Evolutionary conservation across 2,797 vertebrate genomes (phyloP).

Genomic region (Rhabdophis nuchalis): DNA sequence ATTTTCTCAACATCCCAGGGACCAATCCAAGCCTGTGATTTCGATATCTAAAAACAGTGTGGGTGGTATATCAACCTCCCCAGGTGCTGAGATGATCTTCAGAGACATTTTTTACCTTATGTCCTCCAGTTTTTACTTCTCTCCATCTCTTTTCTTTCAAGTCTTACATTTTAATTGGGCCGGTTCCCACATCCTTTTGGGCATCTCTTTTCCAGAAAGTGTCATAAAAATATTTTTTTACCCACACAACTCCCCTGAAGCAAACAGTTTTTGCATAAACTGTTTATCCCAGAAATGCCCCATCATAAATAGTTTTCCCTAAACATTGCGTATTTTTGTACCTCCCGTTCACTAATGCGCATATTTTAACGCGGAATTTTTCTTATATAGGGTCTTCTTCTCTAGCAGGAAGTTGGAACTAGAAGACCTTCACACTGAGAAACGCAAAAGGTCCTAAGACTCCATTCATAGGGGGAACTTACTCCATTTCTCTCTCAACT

Average conservation of each 20-base stretch:
- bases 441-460: neutral
- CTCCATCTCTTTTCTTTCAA: neutral
- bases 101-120: neutral
- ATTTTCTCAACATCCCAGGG: neutral
- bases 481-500: neutral
- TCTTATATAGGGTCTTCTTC: too few species aligned
- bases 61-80: neutral
- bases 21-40: neutral
- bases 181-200: neutral
- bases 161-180: neutral
- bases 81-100: neutral
- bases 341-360: neutral
- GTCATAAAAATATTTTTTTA: neutral
- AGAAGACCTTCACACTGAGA: neutral
- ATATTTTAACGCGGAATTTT: neutral
- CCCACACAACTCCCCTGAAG: neutral
- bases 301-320: neutral
- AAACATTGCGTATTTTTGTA: neutral
- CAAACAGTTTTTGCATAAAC: neutral
- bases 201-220: neutral
- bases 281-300: neutral
- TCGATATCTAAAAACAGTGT: neutral
- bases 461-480: neutral
- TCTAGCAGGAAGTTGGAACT: too few species aligned
- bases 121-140: neutral